Percentiles rank a stretch among this genome's conserved stretches.
Evolutionary conservation across 2,113 vertebrate species (phyloP).

Genomic region (Nannobrachium achirus): DNA sequence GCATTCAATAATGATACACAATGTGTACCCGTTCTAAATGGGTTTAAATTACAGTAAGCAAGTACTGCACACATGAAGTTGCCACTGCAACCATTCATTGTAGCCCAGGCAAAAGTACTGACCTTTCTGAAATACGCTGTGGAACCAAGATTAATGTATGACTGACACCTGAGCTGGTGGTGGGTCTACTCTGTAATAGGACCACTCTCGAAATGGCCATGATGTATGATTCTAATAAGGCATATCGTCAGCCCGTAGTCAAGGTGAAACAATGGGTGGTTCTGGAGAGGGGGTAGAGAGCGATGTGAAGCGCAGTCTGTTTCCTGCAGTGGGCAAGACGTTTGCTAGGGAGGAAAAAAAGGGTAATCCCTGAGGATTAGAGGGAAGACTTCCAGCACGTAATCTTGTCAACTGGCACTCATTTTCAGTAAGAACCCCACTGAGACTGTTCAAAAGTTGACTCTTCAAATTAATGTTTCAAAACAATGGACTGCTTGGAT

Average conservation of each 20-base stretch:
- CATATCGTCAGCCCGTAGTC: constrained; percentile 47
- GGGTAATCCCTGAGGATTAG: constrained; percentile 63
- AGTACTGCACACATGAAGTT: too few relatives aligned
- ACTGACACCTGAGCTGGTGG: too few relatives aligned
- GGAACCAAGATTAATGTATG: too few relatives aligned
- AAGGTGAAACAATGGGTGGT: constrained; percentile 15
- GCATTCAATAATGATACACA: too few relatives aligned
- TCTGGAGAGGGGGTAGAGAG: constrained; percentile 22
- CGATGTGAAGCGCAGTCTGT: constrained; percentile 38
- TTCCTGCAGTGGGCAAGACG: constrained; percentile 13
- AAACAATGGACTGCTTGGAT: too few relatives aligned
- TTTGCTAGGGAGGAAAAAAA: constrained; percentile 15
- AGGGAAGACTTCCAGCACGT: constrained; percentile 47
- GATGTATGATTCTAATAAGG: constrained; percentile 15
- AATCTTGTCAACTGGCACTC: constrained; percentile 59
- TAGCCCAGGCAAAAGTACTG: too few relatives aligned
- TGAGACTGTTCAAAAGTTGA: constrained; percentile 17
- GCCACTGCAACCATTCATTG: too few relatives aligned
- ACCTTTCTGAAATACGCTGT: too few relatives aligned
- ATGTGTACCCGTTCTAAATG: too few relatives aligned
- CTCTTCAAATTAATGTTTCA: too few relatives aligned
- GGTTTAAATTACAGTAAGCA: too few relatives aligned
- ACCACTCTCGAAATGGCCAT: constrained; percentile 32
- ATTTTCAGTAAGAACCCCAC: constrained; percentile 21
- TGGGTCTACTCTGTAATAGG: constrained; percentile 1